These are phyloP conservation scores for Aphidius ervi DNA, from an alignment of 1,140 invertebrate species.

Conservation along the genomic window DNA sequence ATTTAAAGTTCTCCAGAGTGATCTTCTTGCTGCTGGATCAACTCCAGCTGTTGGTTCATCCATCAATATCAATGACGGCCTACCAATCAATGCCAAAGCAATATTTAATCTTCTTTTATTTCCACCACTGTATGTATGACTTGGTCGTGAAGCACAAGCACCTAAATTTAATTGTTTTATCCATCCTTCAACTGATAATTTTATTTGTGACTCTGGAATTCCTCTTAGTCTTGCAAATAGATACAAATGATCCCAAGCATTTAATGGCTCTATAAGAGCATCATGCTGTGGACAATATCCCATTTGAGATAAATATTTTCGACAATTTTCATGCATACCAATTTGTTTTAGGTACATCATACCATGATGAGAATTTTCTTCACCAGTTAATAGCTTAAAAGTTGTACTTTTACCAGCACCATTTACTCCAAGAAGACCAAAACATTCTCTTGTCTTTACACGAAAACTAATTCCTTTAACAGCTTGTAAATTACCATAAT, in stretches of 20 bases:
- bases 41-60: slow-evolving; percentile 75
- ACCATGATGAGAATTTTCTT: slow-evolving; percentile 57
- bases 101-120: slow-evolving; percentile 94
- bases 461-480: slow-evolving; percentile 69
- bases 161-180: slow-evolving; percentile 50
- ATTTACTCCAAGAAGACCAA: slow-evolving; percentile 74
- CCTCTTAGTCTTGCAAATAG: slow-evolving; percentile 68
- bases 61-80: slow-evolving; percentile 69
- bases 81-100: slow-evolving; percentile 81
- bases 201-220: slow-evolving; percentile 52
- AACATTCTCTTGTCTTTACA: slow-evolving; percentile 74
- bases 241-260: slow-evolving; percentile 64
- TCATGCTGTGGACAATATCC: slow-evolving; percentile 72
- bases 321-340: slow-evolving; percentile 15
- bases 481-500: slow-evolving; percentile 58
- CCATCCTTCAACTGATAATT: slow-evolving; percentile 53
- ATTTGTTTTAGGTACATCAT: slow-evolving; percentile 26
- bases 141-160: slow-evolving; percentile 48
- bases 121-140: slow-evolving; percentile 74
- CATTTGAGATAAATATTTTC: slow-evolving; percentile 53
- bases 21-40: slow-evolving; percentile 77
- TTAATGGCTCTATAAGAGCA: slow-evolving; percentile 66
- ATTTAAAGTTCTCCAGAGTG: slow-evolving; percentile 71
- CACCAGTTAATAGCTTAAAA: slow-evolving; percentile 80
- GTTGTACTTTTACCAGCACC: slow-evolving; percentile 91